Conservation (phyloP, 2,888 invertebrate genomes). For the Cephus runcator region DNA sequence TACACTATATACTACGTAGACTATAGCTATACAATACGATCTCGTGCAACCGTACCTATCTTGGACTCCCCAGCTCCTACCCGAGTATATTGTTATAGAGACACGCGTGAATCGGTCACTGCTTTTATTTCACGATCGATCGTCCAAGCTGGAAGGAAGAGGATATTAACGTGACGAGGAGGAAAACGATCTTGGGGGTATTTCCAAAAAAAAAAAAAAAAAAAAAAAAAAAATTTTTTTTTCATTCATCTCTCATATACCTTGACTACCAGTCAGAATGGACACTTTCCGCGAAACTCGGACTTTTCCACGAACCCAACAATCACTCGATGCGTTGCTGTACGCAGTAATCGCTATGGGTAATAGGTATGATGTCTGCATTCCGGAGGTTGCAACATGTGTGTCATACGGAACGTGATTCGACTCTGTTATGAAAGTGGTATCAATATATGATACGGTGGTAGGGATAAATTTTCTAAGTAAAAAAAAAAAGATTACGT, state of each 20-base stretch:
- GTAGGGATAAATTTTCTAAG: neutral
- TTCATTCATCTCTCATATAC: neutral
- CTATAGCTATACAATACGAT: neutral
- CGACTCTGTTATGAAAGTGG: conserved; percentile 49
- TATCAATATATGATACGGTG: conserved; percentile 22
- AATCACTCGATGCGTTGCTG: neutral
- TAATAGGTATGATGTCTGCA: conserved; percentile 47
- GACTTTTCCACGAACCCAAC: neutral
- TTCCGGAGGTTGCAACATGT: conserved; percentile 61
- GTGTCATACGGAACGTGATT: conserved; percentile 64
- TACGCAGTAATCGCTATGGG: conserved; percentile 23
- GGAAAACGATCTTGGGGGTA: neutral
- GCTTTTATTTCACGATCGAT: neutral
- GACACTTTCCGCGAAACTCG: neutral
- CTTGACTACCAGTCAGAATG: neutral
- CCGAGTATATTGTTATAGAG: neutral
- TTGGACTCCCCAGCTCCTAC: neutral
- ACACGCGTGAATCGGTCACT: neutral
- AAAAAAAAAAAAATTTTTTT: too few species aligned
- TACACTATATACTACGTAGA: neutral
- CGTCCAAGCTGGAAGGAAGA: neutral
- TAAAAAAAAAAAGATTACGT: conserved; percentile 5
- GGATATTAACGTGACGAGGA: neutral
- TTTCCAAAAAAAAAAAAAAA: neutral
- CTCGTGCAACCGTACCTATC: neutral